Conservation (phyloP, 92 coral and sea anemone genomes). For the Zoanthus gigantus region DNA sequence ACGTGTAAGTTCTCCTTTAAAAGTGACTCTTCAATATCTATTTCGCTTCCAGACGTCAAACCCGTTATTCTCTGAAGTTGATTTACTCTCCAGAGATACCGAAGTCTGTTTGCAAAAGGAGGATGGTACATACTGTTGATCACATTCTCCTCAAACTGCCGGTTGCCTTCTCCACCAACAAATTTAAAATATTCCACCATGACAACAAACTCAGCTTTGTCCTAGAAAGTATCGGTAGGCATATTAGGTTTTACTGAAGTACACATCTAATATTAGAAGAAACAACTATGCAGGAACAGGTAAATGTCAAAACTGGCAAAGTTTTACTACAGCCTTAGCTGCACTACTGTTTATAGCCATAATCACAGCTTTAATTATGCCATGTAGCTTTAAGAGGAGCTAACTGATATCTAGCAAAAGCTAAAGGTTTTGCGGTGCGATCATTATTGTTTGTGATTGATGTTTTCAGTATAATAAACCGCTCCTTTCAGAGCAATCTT, state of each 20-base stretch:
- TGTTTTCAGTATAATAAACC: too few relatives aligned
- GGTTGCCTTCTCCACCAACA: slow-evolving; percentile 70
- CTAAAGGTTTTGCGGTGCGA: too few relatives aligned
- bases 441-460: too few relatives aligned
- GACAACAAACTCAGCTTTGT: slow-evolving; percentile 50
- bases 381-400: too few relatives aligned
- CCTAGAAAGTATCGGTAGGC: slow-evolving; percentile 16
- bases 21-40: neutral
- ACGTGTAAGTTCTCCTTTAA: neutral
- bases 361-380: too few relatives aligned
- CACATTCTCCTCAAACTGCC: slow-evolving; percentile 55
- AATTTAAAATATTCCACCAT: slow-evolving; percentile 57
- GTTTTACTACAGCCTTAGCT: too few relatives aligned
- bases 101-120: slow-evolving; percentile 34
- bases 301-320: too few relatives aligned
- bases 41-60: neutral
- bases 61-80: slow-evolving; percentile 42
- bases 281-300: neutral
- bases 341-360: too few relatives aligned
- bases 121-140: slow-evolving; percentile 25
- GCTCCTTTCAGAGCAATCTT: too few relatives aligned
- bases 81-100: slow-evolving; percentile 24
- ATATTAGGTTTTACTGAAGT: too few relatives aligned
- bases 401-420: too few relatives aligned
- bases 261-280: neutral